phyloP scores from a whole-genome alignment of 1,140 invertebrate species.

The Papilio polytes region DNA sequence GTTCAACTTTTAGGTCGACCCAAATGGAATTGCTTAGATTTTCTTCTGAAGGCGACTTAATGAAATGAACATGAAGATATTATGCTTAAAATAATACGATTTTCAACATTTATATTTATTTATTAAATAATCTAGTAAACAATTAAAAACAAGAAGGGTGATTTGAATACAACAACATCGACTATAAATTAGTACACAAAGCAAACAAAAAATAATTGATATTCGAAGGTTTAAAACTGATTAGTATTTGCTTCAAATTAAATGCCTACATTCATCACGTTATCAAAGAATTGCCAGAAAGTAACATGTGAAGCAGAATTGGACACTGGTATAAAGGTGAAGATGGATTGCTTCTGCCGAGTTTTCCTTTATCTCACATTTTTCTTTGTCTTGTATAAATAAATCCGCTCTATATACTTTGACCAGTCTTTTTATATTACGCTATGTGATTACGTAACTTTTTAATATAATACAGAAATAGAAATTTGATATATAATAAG shows the following conservation, averaged over 20 bases:
- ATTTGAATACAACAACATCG: too few species aligned
- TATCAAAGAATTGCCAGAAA: neutral
- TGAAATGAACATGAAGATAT: conserved; percentile 21
- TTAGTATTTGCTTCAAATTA: neutral
- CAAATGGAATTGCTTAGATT: conserved; percentile 39
- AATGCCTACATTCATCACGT: neutral
- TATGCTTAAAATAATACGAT: conserved; percentile 5
- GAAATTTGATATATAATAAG: too few species aligned
- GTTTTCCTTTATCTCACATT: conserved; percentile 30
- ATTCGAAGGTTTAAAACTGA: neutral
- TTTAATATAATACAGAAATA: too few species aligned
- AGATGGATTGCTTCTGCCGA: conserved; percentile 21
- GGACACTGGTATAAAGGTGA: conserved; percentile 18
- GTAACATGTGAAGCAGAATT: neutral
- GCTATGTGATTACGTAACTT: neutral
- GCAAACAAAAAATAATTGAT: neutral
- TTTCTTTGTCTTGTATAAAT: conserved; percentile 31
- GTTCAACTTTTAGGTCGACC: conserved; percentile 40
- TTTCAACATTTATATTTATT: neutral
- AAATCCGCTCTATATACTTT: conserved; percentile 14
- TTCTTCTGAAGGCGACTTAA: conserved; percentile 17
- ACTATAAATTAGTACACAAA: neutral
- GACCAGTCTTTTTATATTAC: neutral
- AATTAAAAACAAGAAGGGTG: neutral
- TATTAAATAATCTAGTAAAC: neutral